Evolutionary conservation across 2,888 invertebrate genomes (phyloP), one percentile per base, ranked within the genome.

Genomic region (Campoletis raptor): DNA sequence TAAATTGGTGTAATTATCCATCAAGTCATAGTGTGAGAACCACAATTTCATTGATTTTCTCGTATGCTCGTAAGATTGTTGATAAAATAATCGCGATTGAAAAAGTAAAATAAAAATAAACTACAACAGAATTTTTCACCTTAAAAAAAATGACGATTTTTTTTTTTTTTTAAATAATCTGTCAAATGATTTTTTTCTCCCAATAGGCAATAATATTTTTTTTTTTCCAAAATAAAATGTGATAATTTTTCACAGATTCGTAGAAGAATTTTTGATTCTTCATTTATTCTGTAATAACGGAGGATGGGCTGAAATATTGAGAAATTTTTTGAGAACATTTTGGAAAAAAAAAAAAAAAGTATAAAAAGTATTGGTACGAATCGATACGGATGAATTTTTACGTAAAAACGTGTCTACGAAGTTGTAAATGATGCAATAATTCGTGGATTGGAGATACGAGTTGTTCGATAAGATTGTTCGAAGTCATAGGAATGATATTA

Each of bases 1-100:
- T 40, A 67, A 40, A 67, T 40, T 40, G 37, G 67, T 40, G 67
- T 67, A 67, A 67, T 67, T 37, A 67, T 40, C 21, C 21, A 67
- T 67, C n/a, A 67, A 40, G 37, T 40, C 40, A 15, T 30, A 61
- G 61, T 30, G 30, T 61, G 30, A 61, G 30, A 61, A 61, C 30
- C 30, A 30, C 30, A 61, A 30, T 30, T 61, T 61, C 61, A 61
- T 61, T 61, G 30, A 61, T 61, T 61, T 61, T 61, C 30, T 0
- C 7, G 61, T 15, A 6, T 61, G 15, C 6, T 15, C 15, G 57
- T 61, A 30, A 30, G 15, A 61, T 61, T 15, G 5, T 61, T n/a
- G 30, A 30, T 30, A 0, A 30, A 61, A 12, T 30, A 61, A 61
- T 24, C 12, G 12, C 61, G 6, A 30, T 57, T 24, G 9, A 15